phyloP scores from a whole-genome alignment of 2,888 invertebrate species.

The Caenorhabditis zanzibari region DNA sequence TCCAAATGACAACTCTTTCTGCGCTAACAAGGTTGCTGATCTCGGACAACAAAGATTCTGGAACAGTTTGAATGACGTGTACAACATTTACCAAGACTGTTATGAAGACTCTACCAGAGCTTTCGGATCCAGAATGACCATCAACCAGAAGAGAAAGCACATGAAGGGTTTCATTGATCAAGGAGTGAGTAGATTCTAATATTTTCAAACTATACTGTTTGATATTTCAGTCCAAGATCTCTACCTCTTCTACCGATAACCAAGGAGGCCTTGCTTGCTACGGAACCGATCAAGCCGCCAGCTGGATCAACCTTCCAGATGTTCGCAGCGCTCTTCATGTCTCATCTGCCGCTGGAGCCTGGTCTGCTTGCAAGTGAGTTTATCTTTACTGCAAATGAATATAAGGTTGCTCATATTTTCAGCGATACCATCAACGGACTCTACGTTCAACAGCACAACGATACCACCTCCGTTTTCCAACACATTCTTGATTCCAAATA shows the following conservation, averaged over 20 bases:
- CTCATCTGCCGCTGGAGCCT: slow-evolving; percentile 59
- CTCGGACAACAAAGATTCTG: slow-evolving; percentile 68
- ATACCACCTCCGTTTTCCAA: slow-evolving; percentile 78
- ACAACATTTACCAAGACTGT: slow-evolving; percentile 79
- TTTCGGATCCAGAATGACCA: slow-evolving; percentile 69
- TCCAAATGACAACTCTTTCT: slow-evolving; percentile 66
- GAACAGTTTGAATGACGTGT: slow-evolving; percentile 74
- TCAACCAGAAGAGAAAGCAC: slow-evolving; percentile 29
- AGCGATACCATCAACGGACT: slow-evolving; percentile 75
- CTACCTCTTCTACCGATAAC: slow-evolving; percentile 67
- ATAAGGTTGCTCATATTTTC: slow-evolving; percentile 13
- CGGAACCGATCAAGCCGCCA: slow-evolving; percentile 67
- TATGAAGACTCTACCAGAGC: slow-evolving; percentile 71
- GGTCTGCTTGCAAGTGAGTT: slow-evolving; percentile 69
- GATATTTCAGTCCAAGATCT: slow-evolving; percentile 59
- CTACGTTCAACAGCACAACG: slow-evolving; percentile 78
- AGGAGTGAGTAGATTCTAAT: slow-evolving; percentile 52
- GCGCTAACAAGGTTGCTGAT: slow-evolving; percentile 67
- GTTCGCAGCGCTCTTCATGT: slow-evolving; percentile 69
- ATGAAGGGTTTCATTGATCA: slow-evolving; percentile 68
- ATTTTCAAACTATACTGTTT: not conserved
- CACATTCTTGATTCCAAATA: slow-evolving; percentile 72
- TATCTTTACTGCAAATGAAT: not conserved
- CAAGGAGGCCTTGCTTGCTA: slow-evolving; percentile 77
- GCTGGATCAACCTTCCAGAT: slow-evolving; percentile 66